phyloP scores from a whole-genome alignment of 2,888 invertebrate species.

The Cheilosia variabilis region DNA sequence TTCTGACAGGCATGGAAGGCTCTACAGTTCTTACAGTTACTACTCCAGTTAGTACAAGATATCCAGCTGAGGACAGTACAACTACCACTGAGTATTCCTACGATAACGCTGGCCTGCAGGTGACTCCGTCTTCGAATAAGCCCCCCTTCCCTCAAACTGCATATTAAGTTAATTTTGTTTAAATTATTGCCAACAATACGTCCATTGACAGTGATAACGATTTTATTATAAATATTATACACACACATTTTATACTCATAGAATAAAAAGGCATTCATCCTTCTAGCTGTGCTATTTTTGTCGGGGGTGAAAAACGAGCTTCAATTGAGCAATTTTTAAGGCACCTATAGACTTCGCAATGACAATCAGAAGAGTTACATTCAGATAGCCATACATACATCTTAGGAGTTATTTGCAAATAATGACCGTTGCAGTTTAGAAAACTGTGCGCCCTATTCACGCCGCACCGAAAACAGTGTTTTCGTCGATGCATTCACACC shows the following conservation, averaged over 20 bases:
- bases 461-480: no score
- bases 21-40: conserved; percentile 88
- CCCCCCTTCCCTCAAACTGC: conserved; percentile 73
- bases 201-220: conserved; percentile 59
- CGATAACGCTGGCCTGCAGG: conserved; percentile 91
- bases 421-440: no score
- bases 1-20: conserved; percentile 84
- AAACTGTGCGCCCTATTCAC: no score
- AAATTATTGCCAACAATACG: conserved; percentile 45
- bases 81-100: conserved; percentile 90
- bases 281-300: background rate
- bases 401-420: no score
- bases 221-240: conserved; percentile 9
- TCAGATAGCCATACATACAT: no score
- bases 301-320: no score
- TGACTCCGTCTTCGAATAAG: conserved; percentile 84
- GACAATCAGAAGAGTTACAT: no score
- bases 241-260: background rate
- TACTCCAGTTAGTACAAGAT: conserved; percentile 88
- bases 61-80: conserved; percentile 90
- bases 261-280: conserved; percentile 1
- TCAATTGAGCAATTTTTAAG: no score
- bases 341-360: no score
- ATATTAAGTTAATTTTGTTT: conserved; percentile 15
- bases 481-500: no score